These are phyloP conservation scores for Phrynocephalus vlangalii DNA, from an alignment of 2,797 vertebrate genomes.

Conservation along the genomic window DNA sequence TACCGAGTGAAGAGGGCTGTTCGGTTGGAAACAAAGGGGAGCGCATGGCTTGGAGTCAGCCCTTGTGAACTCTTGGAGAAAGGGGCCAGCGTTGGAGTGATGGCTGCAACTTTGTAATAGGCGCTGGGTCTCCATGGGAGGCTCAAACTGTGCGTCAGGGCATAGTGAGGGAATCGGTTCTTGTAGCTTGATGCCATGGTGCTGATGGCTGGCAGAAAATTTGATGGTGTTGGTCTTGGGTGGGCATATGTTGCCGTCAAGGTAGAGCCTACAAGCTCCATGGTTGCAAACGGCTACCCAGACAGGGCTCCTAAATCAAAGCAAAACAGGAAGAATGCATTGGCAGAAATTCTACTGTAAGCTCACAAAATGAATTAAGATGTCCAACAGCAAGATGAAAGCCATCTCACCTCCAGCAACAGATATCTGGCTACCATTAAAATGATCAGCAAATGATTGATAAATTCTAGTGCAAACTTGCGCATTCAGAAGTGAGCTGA, in stretches of 20 bases:
- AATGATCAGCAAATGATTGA: not conserved
- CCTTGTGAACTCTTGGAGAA: slow-evolving; percentile 78
- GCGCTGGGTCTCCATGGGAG: slow-evolving; percentile 85
- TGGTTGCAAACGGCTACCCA: slow-evolving; percentile 58
- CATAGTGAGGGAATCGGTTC: slow-evolving; percentile 76
- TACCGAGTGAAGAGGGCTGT: slow-evolving; percentile 83
- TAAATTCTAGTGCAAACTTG: not conserved
- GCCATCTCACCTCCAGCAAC: not conserved
- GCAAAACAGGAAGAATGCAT: not conserved
- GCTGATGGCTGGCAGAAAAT: slow-evolving; percentile 89
- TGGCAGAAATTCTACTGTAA: slow-evolving; percentile 4
- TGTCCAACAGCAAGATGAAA: not conserved
- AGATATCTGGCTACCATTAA: not conserved
- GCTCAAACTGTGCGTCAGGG: slow-evolving; percentile 79
- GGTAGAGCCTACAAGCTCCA: slow-evolving; percentile 88
- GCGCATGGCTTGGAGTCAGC: slow-evolving; percentile 79
- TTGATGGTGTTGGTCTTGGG: slow-evolving; percentile 80
- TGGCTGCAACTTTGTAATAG: slow-evolving; percentile 81
- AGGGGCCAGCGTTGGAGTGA: slow-evolving; percentile 74
- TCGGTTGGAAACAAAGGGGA: slow-evolving; percentile 87
- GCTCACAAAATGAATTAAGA: not conserved
- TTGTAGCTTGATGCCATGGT: slow-evolving; percentile 86
- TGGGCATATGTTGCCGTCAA: slow-evolving; percentile 82
- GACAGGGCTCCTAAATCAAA: slow-evolving; percentile 58
- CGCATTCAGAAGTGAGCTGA: not conserved